phyloP scores from a whole-genome alignment of 2,888 invertebrate species.

The Eudemis profundana region DNA sequence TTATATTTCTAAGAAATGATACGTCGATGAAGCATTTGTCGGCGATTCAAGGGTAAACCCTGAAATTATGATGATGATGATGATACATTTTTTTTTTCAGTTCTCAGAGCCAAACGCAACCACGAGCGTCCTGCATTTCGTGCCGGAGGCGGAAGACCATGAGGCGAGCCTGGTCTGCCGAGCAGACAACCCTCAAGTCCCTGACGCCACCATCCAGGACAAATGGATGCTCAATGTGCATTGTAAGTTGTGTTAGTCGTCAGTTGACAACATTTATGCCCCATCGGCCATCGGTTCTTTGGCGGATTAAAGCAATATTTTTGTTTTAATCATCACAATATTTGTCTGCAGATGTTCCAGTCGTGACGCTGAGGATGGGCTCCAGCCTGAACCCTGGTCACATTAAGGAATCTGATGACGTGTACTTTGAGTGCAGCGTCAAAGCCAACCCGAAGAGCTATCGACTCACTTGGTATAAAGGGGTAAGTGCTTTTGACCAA shows the following conservation, averaged over 20 bases:
- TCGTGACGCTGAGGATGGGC: slow-evolving; percentile 92
- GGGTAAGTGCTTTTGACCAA: slow-evolving; percentile 79
- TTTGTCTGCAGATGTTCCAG: slow-evolving; percentile 89
- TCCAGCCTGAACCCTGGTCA: slow-evolving; percentile 91
- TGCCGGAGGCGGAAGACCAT: slow-evolving; percentile 92
- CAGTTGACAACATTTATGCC: no score
- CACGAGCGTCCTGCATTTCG: slow-evolving; percentile 90
- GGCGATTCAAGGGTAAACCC: no score
- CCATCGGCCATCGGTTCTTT: no score
- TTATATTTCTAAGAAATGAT: no score
- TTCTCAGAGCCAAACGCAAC: slow-evolving; percentile 91
- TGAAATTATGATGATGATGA: neutral
- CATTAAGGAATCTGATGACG: slow-evolving; percentile 95
- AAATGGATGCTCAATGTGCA: slow-evolving; percentile 92
- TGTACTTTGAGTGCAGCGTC: slow-evolving; percentile 96
- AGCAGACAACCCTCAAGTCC: slow-evolving; percentile 90
- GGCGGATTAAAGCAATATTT: no score
- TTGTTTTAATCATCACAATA: neutral
- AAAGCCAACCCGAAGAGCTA: slow-evolving; percentile 94
- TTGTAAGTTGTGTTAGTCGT: slow-evolving; percentile 90
- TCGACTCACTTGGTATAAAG: slow-evolving; percentile 94
- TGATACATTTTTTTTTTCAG: slow-evolving; percentile 63
- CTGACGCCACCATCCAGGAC: slow-evolving; percentile 91
- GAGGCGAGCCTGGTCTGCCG: slow-evolving; percentile 91
- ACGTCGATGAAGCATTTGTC: no score